Evolutionary conservation across 2,888 invertebrate species (phyloP), one percentile per base, ranked within the genome.

Genomic region (Lathronympha strigana): DNA sequence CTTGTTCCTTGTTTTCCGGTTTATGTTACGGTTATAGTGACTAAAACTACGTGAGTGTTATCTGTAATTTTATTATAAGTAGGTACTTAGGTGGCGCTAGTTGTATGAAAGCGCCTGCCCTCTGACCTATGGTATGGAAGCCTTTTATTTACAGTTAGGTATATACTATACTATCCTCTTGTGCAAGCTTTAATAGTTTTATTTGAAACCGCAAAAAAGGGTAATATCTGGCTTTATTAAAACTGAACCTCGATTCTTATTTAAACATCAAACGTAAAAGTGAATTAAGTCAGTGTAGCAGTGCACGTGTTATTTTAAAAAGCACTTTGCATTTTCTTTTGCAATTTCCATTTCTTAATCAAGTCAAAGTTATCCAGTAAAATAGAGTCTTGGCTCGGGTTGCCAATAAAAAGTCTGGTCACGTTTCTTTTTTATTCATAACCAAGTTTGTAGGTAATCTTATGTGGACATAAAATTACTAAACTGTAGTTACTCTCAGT

Each of bases 231-330:
- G 8, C 28, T 49, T 49, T 15, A 25, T 49, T 25, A 49, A 49
- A 23, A 15, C n/a, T 49, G 6, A 15, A 15, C 25, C 17, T 1
- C 13, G n/a, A 9, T 13, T 19, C 43, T 11, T 47, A 21, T n/a
- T 4, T n/a, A n/a, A 23, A 47, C 47, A 23, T 21, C 47, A 25
- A 47, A n/a, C 13, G 23, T n/a, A 23, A 4, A 9, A 33, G 8
- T 33, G 19, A 51, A 33, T 51, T n/a, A 51, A 33, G 6, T 33
- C 2, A 50, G 23, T 15, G 23, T 23, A 15, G 21, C 19, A n/a
- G 47, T 33, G 51, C 33, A 54, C 40, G 25, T 54, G 54, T 23
- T 54, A 15, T 36, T 23, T 54, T 54, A 53, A 54, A 51, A 53
- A 40, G 13, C 25, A 17, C 4, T 54, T 25, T 40, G 38, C 40